A percentile compares a stretch with the other conserved stretches of the same genome.
phyloP scores from a whole-genome alignment of 2,113 vertebrate genomes.

The Myanophis thanlyinensis region DNA sequence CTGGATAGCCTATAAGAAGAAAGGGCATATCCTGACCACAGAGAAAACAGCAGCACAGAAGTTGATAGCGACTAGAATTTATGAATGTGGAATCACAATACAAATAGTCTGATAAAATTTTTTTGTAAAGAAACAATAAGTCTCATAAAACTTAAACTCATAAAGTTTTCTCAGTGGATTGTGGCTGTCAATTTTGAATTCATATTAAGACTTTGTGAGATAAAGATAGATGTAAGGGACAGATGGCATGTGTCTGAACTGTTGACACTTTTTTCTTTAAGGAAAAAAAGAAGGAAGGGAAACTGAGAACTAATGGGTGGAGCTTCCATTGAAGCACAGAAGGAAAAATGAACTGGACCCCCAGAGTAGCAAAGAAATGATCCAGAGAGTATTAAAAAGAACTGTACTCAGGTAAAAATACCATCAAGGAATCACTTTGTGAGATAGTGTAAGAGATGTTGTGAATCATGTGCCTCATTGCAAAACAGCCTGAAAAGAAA shows the following conservation, averaged over 20 bases:
- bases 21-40: background rate
- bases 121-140: background rate
- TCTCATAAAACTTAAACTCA: background rate
- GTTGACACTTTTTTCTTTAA: slow-evolving; percentile 29
- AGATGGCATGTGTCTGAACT: slow-evolving; percentile 51
- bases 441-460: slow-evolving; percentile 27
- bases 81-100: background rate
- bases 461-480: background rate
- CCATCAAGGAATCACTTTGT: background rate
- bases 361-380: background rate
- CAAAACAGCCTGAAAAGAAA: slow-evolving; percentile 28
- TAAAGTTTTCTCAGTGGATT: background rate
- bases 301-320: background rate
- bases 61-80: background rate
- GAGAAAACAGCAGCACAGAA: background rate
- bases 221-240: slow-evolving; percentile 52
- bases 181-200: slow-evolving; percentile 43
- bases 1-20: background rate
- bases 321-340: slow-evolving; percentile 2
- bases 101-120: background rate
- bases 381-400: background rate
- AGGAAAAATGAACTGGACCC: background rate
- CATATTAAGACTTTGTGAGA: slow-evolving; percentile 31
- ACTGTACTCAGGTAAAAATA: slow-evolving; percentile 2
- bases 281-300: background rate